Evolutionary conservation across 1,140 invertebrate species (phyloP).

Genomic region (Holotrichia oblita): DNA sequence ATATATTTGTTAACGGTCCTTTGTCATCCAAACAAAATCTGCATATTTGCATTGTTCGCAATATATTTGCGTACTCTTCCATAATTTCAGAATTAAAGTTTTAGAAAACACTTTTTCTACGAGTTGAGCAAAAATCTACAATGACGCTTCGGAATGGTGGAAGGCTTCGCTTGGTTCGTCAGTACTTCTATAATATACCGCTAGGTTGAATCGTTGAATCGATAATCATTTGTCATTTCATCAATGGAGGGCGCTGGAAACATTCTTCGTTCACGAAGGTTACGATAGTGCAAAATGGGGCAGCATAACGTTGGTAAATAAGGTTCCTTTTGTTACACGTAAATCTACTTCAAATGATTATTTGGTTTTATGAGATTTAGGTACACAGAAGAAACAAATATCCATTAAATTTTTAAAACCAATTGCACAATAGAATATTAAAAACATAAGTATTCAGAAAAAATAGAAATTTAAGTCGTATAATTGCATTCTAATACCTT

Average conservation of each 20-base stretch:
- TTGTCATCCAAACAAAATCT: slow-evolving; percentile 75
- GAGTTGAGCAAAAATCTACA: slow-evolving; percentile 43
- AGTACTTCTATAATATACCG: slow-evolving; percentile 25
- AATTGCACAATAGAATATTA: no score
- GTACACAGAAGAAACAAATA: no score
- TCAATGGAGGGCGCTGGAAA: slow-evolving; percentile 1
- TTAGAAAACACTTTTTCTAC: slow-evolving; percentile 20
- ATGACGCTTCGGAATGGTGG: slow-evolving; percentile 49
- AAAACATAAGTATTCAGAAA: no score
- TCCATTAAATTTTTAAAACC: no score
- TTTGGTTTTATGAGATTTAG: no score
- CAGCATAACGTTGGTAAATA: no score
- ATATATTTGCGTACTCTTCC: slow-evolving; percentile 67
- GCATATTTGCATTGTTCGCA: slow-evolving; percentile 72
- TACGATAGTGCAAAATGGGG: no score
- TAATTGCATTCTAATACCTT: no score
- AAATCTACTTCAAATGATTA: no score
- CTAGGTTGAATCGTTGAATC: slow-evolving; percentile 34
- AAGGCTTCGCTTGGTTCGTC: slow-evolving; percentile 45
- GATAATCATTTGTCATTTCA: not conserved
- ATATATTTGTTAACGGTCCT: slow-evolving; percentile 71
- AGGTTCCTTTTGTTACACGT: no score
- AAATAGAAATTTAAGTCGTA: no score
- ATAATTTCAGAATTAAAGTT: slow-evolving; percentile 58
- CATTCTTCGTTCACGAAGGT: no score